A percentile compares a stretch with the other conserved stretches of the same genome.
These are phyloP conservation scores for Grantiella picta DNA, from an alignment of 2,113 vertebrate genomes.

Conservation along the genomic window DNA sequence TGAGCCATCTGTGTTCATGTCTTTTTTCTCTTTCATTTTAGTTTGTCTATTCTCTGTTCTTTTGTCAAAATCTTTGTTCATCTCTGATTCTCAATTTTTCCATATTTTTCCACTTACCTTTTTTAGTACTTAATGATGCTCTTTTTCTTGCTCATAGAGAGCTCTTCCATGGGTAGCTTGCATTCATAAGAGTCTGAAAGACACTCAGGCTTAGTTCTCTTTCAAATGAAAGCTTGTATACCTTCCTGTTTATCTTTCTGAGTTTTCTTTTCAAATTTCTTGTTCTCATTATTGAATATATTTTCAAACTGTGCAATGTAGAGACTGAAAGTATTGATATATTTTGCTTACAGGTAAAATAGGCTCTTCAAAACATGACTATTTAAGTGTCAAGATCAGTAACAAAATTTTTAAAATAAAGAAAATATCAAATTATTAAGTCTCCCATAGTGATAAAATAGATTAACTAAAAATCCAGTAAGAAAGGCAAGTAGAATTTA, in stretches of 20 bases:
- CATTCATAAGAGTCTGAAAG: not conserved
- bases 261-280: not conserved
- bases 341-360: not conserved
- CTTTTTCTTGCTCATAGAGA: not conserved
- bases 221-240: not conserved
- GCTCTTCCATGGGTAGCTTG: not conserved
- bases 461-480: not conserved
- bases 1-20: not conserved
- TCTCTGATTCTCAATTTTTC: not conserved
- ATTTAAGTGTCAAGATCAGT: not conserved
- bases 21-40: not conserved
- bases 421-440: not conserved
- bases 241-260: not conserved
- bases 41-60: not conserved
- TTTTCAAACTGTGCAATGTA: not conserved
- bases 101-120: not conserved
- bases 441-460: not conserved
- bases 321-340: not conserved
- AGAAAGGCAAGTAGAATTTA: not conserved
- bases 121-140: not conserved
- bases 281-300: not conserved
- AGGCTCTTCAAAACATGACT: not conserved
- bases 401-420: not conserved
- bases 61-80: not conserved
- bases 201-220: not conserved